Base-by-base conservation (phyloP, 2,888 invertebrate species). In the Hypolimnas misippus region DNA sequence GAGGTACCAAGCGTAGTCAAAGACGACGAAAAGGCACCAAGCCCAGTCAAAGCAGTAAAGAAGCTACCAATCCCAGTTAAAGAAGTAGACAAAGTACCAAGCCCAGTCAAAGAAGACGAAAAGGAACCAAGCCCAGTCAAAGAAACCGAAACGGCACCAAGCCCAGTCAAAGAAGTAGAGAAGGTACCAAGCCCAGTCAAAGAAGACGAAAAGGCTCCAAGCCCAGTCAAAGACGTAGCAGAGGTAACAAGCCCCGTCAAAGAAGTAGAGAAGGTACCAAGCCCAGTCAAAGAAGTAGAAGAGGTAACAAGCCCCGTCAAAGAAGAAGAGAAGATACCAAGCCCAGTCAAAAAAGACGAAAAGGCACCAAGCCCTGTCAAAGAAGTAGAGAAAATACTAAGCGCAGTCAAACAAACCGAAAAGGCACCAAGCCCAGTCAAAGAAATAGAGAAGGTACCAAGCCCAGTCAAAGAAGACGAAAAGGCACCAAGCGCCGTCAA, bases 131-230 rank as follows among this genome's bases (percentile, higher is more conserved):
- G 3, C 1, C n/a, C 5, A 0, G 52, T 55, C 16, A 51, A 62
- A 12, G 65, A 62, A n/a, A 46, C 38, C 8, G 63, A 71, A 6
- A 69, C 66, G 46, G 57, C 42, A 17, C 59, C 65, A 4, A 66
- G 68, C 2, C 58, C 56, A 5, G 49, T 49, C 2, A 16, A 42
- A 6, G 42, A 42, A 0, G 17, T 12, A 0, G 8, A 38, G n/a
- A 29, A 65, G 16, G 54, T 54, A 12, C 42, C 50, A 4, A 66
- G 58, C 16, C 52, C 55, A 8, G 35, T 33, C 7, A 58, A 55
- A 3, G 7, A 16, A 62, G 21, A 0, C n/a, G 2, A 12, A 8
- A 40, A 53, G 7, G 3, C 10, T 10, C 21, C 50, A 0, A 66
- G 60, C 29, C 59, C 62, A 6, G 40, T 40, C 2, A 17, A 17